Evolutionary conservation across 2,888 invertebrate species (phyloP).

Genomic region (Oeneis ivallda): DNA sequence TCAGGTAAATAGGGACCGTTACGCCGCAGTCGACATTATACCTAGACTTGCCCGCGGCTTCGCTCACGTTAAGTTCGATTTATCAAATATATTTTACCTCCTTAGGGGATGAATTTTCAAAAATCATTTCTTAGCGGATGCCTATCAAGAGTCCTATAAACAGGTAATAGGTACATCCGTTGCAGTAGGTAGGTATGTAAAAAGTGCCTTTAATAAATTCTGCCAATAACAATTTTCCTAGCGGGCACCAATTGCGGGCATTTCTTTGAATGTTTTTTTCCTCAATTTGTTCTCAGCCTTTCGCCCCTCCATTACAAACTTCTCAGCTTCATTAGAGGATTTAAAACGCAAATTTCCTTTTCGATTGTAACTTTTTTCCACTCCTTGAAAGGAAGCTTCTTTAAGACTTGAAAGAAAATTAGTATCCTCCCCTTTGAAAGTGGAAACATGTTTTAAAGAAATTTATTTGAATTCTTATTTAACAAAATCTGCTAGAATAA

Average conservation of each 20-base stretch:
- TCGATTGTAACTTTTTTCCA: slow-evolving; percentile 82
- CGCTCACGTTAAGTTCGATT: too few relatives aligned
- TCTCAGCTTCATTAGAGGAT: slow-evolving; percentile 82
- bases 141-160: neutral
- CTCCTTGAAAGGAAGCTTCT: slow-evolving; percentile 79
- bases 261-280: slow-evolving; percentile 51
- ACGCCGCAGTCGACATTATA: too few relatives aligned
- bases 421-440: slow-evolving; percentile 78
- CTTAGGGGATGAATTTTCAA: too few relatives aligned
- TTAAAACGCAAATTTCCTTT: slow-evolving; percentile 82
- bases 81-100: too few relatives aligned
- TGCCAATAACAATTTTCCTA: slow-evolving; percentile 29
- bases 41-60: too few relatives aligned
- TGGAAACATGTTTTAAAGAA: slow-evolving; percentile 69
- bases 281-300: slow-evolving; percentile 76
- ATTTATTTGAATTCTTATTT: slow-evolving; percentile 65
- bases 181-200: neutral
- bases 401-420: slow-evolving; percentile 79
- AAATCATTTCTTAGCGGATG: too few relatives aligned
- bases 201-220: slow-evolving; percentile 7
- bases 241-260: slow-evolving; percentile 25
- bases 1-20: too few relatives aligned
- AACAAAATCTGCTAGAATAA: slow-evolving; percentile 73
- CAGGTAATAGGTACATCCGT: neutral
- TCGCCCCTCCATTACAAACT: slow-evolving; percentile 80